Evolutionary conservation across 2,888 invertebrate species (phyloP), one percentile per base, ranked within the genome.

Genomic region (Cheilosia vernalis): DNA sequence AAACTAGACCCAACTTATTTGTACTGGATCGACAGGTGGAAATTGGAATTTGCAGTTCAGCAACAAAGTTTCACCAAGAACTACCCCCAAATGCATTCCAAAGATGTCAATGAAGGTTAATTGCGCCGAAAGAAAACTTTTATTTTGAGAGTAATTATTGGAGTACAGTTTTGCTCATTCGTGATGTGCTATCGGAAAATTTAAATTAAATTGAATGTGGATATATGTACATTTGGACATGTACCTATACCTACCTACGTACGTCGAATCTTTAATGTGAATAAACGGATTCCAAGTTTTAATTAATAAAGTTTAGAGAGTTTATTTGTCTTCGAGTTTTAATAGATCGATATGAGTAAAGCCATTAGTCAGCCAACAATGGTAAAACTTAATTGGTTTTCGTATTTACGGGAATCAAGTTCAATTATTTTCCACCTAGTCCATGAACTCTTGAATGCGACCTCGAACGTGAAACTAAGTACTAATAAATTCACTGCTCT

Each of bases 61-160:
- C 44, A 37, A 53, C 37, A 55, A 44, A 67, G 44, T 40, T 56
- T 76, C 17, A 37, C 24, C 61, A 21, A 44, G n/a, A 61, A 47
- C 42, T 42, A 66, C 51, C 30, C 17, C 17, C 24, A 47, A 47
- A 66, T 53, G 51, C 51, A 51, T 55, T 66, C 40, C 58, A 67
- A 61, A 55, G 49, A 82, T 66, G 77, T 82, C 77, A 66, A 61
- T 83, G 49, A 49, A 53, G 72, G 78, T 72, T 83, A 78, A 83
- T 72, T 77, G 78, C 53, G 42, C 27, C 19, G 47, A 77, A 66
- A n/a, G 42, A 53, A 83, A 77, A 47, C 60, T 83, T 73, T 61
- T 47, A 47, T 63, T 72, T 70, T 13, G 7, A 17, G 37, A 27
- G 19, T 40, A 49, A 47, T 66, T 74, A 74, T 74, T 66, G 56